Evolutionary conservation across 2,113 vertebrate species (phyloP), one percentile per base, ranked within the genome.

Genomic region (Aramus guarauna): DNA sequence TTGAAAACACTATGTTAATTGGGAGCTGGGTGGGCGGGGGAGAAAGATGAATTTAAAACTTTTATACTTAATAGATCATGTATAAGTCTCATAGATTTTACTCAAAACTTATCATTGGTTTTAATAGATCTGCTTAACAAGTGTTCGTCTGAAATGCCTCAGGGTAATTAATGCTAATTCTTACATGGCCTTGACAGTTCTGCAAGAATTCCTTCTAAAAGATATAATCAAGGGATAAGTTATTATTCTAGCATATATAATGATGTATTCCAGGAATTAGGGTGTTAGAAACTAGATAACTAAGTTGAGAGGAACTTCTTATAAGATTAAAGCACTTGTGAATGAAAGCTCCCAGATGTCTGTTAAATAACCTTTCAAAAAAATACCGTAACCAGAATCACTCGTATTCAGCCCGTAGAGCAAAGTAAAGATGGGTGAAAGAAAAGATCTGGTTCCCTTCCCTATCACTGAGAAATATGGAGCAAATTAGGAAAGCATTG

Each of bases 111-210:
- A 60, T 95, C 47, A 85, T 53, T 93, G 90, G 34, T 78, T 94
- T 94, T 92, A 91, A 95, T 45, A 89, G 68, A 77, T 84, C 72
- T 94, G 18, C 85, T 91, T 95, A 92, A 77, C 67, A 92, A 92
- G 58, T 69, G 84, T 85, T 89, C 84, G 83, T 91, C 91, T 96
- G 91, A 91, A 91, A 92, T 82, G 92, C 80, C 60, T 91, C 30
- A 12, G 95, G 76, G 80, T 94, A 96, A 93, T 95, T 93, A 91
- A 72, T 92, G 73, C 56, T 86, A 91, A 84, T 97, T 94, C 43
- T 72, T 94, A 94, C 64, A 68, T 62, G 86, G 83, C 79, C 80
- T 85, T 96, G 96, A 94, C 92, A 85, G 78, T 78, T 89, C 37
- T 89, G 52, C 53, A 94, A 75, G 85, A 87, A 84, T 82, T 89